Conservation (phyloP, 2,113 vertebrate genomes). For the Pteronura brasiliensis region DNA sequence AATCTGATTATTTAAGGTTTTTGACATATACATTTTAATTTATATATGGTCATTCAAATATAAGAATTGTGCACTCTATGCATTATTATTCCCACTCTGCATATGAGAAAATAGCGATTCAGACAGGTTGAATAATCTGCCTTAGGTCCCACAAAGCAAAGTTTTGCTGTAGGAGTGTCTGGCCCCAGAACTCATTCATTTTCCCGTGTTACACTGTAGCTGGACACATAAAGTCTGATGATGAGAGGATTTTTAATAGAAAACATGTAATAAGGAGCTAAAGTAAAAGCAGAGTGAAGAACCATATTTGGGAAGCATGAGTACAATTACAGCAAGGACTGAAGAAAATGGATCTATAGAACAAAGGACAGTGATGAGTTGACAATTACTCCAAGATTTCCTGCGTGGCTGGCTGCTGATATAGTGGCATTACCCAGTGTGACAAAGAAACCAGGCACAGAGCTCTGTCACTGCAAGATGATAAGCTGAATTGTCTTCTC, state of each 20-base stretch:
- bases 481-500: conserved; percentile 54
- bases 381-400: conserved; percentile 41
- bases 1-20: not conserved
- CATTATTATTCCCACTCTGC: not conserved
- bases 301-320: not conserved
- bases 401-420: conserved; percentile 17
- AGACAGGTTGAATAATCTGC: not conserved
- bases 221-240: not conserved
- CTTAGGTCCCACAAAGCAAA: not conserved
- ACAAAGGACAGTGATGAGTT: conserved; percentile 42
- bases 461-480: conserved; percentile 43
- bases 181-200: not conserved
- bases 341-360: not conserved
- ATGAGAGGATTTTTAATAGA: not conserved
- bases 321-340: not conserved
- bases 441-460: conserved; percentile 33
- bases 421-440: not conserved
- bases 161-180: not conserved
- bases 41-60: not conserved
- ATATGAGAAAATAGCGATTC: not conserved
- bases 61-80: not conserved
- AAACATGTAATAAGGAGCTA: not conserved
- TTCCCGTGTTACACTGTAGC: not conserved
- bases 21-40: not conserved
- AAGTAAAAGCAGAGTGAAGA: not conserved